phyloP scores from a whole-genome alignment of 1,140 invertebrate species.

The Planococcus citri region DNA sequence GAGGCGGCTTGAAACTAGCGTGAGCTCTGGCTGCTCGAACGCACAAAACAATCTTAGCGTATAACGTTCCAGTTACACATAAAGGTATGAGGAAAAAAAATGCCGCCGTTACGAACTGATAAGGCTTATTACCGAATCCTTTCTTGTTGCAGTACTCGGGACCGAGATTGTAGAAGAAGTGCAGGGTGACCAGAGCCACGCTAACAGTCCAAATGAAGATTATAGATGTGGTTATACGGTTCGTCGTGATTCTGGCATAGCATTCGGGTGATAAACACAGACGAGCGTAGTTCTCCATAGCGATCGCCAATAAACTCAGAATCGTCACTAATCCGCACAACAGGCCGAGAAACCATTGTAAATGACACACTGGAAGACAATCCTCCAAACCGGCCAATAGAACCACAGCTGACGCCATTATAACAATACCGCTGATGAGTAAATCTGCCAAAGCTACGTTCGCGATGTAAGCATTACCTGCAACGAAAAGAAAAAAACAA shows the following conservation, averaged over 20 bases:
- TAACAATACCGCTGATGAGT: slow-evolving; percentile 54
- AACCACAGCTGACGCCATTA: slow-evolving; percentile 55
- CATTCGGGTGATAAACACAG: slow-evolving; percentile 41
- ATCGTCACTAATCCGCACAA: slow-evolving; percentile 53
- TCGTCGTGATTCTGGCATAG: slow-evolving; percentile 39
- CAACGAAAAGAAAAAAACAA: slow-evolving; percentile 29
- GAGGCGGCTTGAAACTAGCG: slow-evolving; percentile 46
- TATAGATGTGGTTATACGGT: slow-evolving; percentile 40
- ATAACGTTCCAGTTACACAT: slow-evolving; percentile 33
- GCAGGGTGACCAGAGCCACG: slow-evolving; percentile 37
- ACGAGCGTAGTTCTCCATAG: slow-evolving; percentile 48
- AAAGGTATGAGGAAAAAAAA: slow-evolving; percentile 40
- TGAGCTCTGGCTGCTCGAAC: slow-evolving; percentile 36
- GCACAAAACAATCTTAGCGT: slow-evolving; percentile 27
- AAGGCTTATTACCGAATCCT: slow-evolving; percentile 33
- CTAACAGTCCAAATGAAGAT: slow-evolving; percentile 40
- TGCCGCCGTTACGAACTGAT: slow-evolving; percentile 40
- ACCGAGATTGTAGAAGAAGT: slow-evolving; percentile 39
- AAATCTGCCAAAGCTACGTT: slow-evolving; percentile 62
- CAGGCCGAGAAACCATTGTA: slow-evolving; percentile 51
- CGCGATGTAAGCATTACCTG: slow-evolving; percentile 68
- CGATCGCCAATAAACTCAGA: slow-evolving; percentile 47
- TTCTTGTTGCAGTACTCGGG: slow-evolving; percentile 50
- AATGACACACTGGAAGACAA: slow-evolving; percentile 46
- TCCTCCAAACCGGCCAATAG: slow-evolving; percentile 50